A percentile compares a stretch with the other conserved stretches of the same genome.
Evolutionary conservation across 2,797 vertebrate species (phyloP).

Genomic region (Chaenodraco wilsoni): DNA sequence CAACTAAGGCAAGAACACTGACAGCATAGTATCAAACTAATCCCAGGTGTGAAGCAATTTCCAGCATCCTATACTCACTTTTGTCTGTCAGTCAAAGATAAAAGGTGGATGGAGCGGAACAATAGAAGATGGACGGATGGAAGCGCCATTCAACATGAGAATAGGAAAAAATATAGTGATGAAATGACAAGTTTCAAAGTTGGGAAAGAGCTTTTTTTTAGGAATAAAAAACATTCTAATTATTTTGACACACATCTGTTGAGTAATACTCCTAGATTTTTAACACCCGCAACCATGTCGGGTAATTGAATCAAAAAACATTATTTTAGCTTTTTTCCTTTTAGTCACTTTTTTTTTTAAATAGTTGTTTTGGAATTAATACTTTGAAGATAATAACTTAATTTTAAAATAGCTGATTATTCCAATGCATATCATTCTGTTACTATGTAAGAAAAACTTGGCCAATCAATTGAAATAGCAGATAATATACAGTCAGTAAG

Average conservation of each 20-base stretch:
- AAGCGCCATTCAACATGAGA: slow-evolving; percentile 14
- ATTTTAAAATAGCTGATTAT: no score
- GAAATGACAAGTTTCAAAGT: slow-evolving; percentile 24
- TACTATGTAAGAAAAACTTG: no score
- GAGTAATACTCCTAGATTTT: not conserved
- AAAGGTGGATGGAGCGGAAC: slow-evolving; percentile 28
- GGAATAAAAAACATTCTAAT: not conserved
- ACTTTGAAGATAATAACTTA: no score
- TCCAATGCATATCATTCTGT: no score
- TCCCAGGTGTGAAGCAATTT: slow-evolving; percentile 21
- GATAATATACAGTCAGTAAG: no score
- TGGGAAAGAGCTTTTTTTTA: not conserved
- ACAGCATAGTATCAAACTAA: slow-evolving; percentile 4
- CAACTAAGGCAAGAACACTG: slow-evolving; percentile 22
- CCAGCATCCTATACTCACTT: slow-evolving; percentile 69
- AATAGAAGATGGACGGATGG: slow-evolving; percentile 19
- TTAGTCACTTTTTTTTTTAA: not conserved
- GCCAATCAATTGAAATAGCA: no score
- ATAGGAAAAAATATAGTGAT: slow-evolving; percentile 22
- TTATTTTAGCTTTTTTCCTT: not conserved
- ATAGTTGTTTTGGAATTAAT: no score
- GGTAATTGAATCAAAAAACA: not conserved
- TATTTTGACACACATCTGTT: not conserved
- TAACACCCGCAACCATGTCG: not conserved
- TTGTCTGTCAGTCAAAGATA: slow-evolving; percentile 64